phyloP scores from a whole-genome alignment of 2,888 invertebrate species.

The Phorcus lineatus region DNA sequence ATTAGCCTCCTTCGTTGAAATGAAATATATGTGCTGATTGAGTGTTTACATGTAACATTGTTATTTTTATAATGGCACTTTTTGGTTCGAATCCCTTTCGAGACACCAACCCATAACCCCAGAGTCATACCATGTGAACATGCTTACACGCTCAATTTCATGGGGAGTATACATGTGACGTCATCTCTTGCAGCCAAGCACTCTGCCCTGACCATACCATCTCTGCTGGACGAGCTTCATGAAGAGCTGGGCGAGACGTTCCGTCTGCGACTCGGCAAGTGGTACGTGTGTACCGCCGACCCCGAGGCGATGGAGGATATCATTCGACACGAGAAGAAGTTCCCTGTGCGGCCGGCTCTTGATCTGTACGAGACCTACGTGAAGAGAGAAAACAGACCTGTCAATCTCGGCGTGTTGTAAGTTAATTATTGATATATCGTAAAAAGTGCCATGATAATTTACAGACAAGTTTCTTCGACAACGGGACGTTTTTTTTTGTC shows the following conservation, averaged over 20 bases:
- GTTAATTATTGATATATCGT: background rate
- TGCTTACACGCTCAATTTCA: no score
- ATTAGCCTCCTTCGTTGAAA: no score
- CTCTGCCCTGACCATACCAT: background rate
- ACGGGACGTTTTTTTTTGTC: no score
- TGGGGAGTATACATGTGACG: background rate
- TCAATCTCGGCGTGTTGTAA: conserved; percentile 3
- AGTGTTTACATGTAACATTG: no score
- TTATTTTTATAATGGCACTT: no score
- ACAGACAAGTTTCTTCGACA: no score
- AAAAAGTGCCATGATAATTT: no score
- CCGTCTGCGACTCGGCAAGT: background rate
- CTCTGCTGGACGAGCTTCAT: background rate
- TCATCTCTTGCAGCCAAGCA: background rate
- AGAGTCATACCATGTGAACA: no score
- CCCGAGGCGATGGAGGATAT: conserved; percentile 30
- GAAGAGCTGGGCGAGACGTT: background rate
- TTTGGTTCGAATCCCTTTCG: no score
- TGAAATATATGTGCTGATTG: no score
- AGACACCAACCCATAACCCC: no score
- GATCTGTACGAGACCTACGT: background rate
- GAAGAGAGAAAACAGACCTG: background rate
- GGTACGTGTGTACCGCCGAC: conserved; percentile 33
- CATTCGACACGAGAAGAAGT: conserved; percentile 28
- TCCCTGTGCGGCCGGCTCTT: background rate